Evolutionary conservation across 2,888 invertebrate species (phyloP).

Genomic region (Ectropis crepuscularia): DNA sequence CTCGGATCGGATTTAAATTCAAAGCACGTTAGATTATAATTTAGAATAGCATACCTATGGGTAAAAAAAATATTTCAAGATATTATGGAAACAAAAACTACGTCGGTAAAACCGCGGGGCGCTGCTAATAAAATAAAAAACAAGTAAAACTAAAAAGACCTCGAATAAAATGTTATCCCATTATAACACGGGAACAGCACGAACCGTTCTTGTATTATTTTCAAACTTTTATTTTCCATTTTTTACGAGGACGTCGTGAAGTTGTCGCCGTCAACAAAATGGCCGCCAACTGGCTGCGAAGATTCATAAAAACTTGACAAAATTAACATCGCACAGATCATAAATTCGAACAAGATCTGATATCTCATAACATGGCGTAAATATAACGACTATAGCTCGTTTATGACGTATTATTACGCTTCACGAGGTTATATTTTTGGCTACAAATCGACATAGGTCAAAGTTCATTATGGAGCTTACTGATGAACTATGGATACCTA

Average conservation of each 20-base stretch:
- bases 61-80: too few species aligned
- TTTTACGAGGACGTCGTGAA: slow-evolving; percentile 17
- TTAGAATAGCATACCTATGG: too few species aligned
- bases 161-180: slow-evolving; percentile 7
- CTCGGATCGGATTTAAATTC: too few species aligned
- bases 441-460: too few species aligned
- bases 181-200: slow-evolving; percentile 7
- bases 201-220: slow-evolving; percentile 11
- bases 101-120: too few species aligned
- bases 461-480: too few species aligned
- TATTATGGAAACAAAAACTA: too few species aligned
- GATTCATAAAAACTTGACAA: slow-evolving; percentile 19
- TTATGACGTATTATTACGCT: neutral
- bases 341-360: slow-evolving; percentile 20
- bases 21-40: too few species aligned
- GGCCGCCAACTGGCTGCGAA: slow-evolving; percentile 10
- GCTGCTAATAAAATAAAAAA: neutral
- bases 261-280: slow-evolving; percentile 3
- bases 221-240: slow-evolving; percentile 18
- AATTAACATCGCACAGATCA: slow-evolving; percentile 22
- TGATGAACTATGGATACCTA: too few species aligned
- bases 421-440: neutral
- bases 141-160: slow-evolving; percentile 12
- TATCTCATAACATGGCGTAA: slow-evolving; percentile 2
- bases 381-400: neutral